A percentile compares a stretch with the other conserved stretches of the same genome.
Conservation (phyloP, 2,888 invertebrate genomes). For the Sarcophaga rosellei region DNA sequence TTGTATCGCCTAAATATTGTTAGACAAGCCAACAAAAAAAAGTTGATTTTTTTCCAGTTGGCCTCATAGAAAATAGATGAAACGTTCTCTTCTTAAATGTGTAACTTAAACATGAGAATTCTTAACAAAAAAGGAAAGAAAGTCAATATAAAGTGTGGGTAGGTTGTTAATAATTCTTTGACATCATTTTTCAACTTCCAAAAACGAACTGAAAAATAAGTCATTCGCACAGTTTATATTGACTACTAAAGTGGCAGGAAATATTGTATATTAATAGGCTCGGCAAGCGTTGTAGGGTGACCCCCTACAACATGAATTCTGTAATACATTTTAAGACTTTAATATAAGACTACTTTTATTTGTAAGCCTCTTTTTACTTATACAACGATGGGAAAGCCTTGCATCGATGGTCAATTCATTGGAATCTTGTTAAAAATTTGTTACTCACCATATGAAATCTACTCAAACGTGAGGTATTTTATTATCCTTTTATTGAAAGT, state of each 20-base stretch:
- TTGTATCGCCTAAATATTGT: no score
- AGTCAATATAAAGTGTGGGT: background rate
- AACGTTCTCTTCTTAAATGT: no score
- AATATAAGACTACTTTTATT: background rate
- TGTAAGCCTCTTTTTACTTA: background rate
- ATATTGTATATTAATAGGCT: background rate
- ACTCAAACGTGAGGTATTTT: slow-evolving; percentile 60
- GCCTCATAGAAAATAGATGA: no score
- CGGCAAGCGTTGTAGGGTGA: background rate
- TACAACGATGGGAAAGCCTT: no score
- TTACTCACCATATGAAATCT: slow-evolving; percentile 23
- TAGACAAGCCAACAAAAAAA: no score
- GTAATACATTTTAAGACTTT: background rate
- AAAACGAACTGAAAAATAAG: slow-evolving; percentile 13
- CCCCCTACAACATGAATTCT: background rate
- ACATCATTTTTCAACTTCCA: background rate
- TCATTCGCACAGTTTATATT: background rate
- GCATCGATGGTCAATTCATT: background rate
- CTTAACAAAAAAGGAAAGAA: background rate
- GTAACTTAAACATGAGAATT: no score
- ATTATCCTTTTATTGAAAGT: slow-evolving; percentile 26
- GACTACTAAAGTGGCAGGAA: background rate
- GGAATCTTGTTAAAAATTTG: background rate
- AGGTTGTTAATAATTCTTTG: background rate
- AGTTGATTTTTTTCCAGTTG: no score